These are phyloP conservation scores for Drosophila algonquin DNA, from an alignment of 2,888 invertebrate genomes.

Conservation along the genomic window DNA sequence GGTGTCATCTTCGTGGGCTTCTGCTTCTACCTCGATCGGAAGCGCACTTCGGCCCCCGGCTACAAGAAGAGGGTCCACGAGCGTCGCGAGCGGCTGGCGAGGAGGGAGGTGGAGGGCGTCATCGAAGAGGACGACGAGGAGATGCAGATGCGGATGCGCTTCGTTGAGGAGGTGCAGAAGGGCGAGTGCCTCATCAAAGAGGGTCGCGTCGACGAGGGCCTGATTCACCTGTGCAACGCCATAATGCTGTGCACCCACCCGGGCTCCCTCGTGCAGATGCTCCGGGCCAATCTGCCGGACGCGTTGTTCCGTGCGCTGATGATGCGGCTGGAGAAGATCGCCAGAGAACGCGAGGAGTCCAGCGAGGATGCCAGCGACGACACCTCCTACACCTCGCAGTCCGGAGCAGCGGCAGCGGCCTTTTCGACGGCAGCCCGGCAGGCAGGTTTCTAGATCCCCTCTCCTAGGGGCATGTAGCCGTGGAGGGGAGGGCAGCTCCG, in stretches of 20 bases:
- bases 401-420: too few species aligned
- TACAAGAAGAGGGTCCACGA: neutral
- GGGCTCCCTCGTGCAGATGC: neutral
- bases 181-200: neutral
- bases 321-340: neutral
- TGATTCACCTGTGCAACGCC: neutral
- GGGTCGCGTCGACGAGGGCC: neutral
- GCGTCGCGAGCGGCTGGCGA: neutral
- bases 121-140: neutral
- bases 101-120: neutral
- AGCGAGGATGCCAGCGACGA: neutral
- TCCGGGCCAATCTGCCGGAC: neutral
- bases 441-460: too few species aligned
- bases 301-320: neutral
- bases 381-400: neutral
- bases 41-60: neutral
- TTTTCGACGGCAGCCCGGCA: too few species aligned
- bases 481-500: too few species aligned
- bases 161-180: neutral
- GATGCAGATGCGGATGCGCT: neutral
- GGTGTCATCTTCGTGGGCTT: neutral
- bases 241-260: neutral
- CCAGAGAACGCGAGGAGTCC: neutral
- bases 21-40: neutral
- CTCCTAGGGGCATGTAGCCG: slow-evolving; percentile 1